phyloP scores from a whole-genome alignment of 2,797 vertebrate genomes.

The Lagocephalus sceleratus region DNA sequence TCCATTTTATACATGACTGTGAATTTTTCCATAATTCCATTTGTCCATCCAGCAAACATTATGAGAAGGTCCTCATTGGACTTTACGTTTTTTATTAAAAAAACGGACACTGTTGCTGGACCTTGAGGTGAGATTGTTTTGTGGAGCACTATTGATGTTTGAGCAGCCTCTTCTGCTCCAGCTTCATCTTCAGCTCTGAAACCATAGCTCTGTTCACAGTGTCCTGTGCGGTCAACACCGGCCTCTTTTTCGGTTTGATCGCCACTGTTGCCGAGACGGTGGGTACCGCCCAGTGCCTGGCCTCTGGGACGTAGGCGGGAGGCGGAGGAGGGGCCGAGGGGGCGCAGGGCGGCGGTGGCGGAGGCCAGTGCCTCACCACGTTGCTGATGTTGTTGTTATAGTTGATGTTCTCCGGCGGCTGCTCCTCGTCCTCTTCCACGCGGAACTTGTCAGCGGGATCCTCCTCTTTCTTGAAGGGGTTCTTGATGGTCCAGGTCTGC shows the following conservation, averaged over 20 bases:
- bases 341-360: slow-evolving; percentile 49
- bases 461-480: slow-evolving; percentile 67
- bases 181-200: slow-evolving; percentile 91
- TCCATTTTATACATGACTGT: slow-evolving; percentile 3
- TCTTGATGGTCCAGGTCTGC: slow-evolving; percentile 71
- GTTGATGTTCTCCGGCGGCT: slow-evolving; percentile 72
- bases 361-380: slow-evolving; percentile 55
- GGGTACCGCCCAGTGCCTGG: slow-evolving; percentile 75
- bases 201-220: slow-evolving; percentile 84
- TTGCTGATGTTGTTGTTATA: slow-evolving; percentile 78
- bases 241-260: slow-evolving; percentile 64
- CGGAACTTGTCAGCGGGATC: slow-evolving; percentile 72
- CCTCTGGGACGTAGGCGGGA: slow-evolving; percentile 24
- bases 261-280: slow-evolving; percentile 82
- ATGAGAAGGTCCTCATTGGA: not conserved
- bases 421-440: slow-evolving; percentile 37
- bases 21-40: slow-evolving; percentile 5
- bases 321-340: slow-evolving; percentile 76
- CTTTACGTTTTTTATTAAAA: too few relatives aligned
- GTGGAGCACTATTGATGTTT: slow-evolving; percentile 41
- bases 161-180: slow-evolving; percentile 82
- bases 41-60: not conserved
- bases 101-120: not conserved
- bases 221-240: slow-evolving; percentile 59
- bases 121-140: slow-evolving; percentile 14